Evolutionary conservation across 2,113 vertebrate species (phyloP), one percentile per base, ranked within the genome.

Genomic region (Boulengerochromis microlepis): DNA sequence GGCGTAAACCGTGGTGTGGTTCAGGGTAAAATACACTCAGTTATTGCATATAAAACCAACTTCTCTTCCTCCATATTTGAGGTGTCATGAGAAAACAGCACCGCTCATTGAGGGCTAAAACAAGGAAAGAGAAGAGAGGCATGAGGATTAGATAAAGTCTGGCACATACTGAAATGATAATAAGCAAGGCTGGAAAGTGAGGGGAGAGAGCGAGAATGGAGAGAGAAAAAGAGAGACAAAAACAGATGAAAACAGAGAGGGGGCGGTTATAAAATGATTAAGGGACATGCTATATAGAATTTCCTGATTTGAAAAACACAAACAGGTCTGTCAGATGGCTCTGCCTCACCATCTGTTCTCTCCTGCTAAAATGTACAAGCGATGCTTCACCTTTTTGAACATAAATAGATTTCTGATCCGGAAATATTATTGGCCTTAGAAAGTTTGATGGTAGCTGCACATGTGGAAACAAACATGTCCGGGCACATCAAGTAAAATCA

Each of bases 81-180:
- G 74, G 42, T 85, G 56, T 90, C 87, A 90, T 19, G 82, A 88
- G 89, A 82, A 84, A 71, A 86, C 83, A 7, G 76, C 29, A 31
- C 74, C 47, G 86, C 91, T 94, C 85, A 87, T 85, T 29, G 74
- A 91, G 86, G 86, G 85, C 92, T 93, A 86, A 90, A 89, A 90
- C 91, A 89, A 88, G 91, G 87, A 88, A 76, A 86, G 66, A 31
- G 53, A 85, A 76, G 85, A 91, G 85, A 90, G 56, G 86, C 87
- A 66, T 3, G 81, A 90, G 90, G 93, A 93, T 93, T 91, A 93
- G 84, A 89, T 89, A 29, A 89, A 93, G 93, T 94, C 91, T 92
- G 94, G 91, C 87, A 92, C 87, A 86, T 81, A 85, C 91, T 82
- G 93, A 93, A 89, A 92, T 64, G 90, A 92, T 95, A 93, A 95